Conservation (phyloP, 2,888 invertebrate species). For the Hirtodrosophila duncani region DNA sequence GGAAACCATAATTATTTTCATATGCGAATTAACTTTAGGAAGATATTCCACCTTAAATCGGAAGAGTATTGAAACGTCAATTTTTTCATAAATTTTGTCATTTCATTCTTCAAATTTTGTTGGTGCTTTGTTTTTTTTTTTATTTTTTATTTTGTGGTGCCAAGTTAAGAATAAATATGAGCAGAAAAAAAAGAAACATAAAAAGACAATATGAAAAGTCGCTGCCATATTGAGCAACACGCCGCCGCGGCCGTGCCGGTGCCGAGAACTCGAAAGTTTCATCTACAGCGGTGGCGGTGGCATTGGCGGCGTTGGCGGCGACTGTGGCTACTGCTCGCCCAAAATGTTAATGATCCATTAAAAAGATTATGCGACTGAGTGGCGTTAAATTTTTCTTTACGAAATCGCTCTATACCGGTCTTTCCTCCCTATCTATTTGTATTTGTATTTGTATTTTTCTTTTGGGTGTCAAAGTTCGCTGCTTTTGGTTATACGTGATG, state of each 20-base stretch:
- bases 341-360: conserved; percentile 72
- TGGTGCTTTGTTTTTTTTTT: conserved; percentile 9
- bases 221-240: conserved; percentile 48
- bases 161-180: conserved; percentile 9
- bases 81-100: conserved; percentile 10
- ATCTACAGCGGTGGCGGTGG: not conserved
- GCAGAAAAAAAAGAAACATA: conserved; percentile 1
- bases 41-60: no score
- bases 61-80: no score
- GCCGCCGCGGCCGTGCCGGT: no score
- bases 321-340: conserved; percentile 32
- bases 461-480: conserved; percentile 51
- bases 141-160: conserved; percentile 22
- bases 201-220: conserved; percentile 36
- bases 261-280: conserved; percentile 42
- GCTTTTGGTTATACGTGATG: conserved; percentile 29
- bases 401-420: conserved; percentile 17
- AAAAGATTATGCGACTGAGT: conserved; percentile 62
- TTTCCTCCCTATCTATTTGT: conserved; percentile 9
- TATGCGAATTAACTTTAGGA: no score
- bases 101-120: conserved; percentile 2
- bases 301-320: not conserved
- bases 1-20: no score
- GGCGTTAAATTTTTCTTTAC: conserved; percentile 28
- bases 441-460: conserved; percentile 24